Evolutionary conservation across 2,888 invertebrate genomes (phyloP).

Genomic region (Pachymerium ferrugineum): DNA sequence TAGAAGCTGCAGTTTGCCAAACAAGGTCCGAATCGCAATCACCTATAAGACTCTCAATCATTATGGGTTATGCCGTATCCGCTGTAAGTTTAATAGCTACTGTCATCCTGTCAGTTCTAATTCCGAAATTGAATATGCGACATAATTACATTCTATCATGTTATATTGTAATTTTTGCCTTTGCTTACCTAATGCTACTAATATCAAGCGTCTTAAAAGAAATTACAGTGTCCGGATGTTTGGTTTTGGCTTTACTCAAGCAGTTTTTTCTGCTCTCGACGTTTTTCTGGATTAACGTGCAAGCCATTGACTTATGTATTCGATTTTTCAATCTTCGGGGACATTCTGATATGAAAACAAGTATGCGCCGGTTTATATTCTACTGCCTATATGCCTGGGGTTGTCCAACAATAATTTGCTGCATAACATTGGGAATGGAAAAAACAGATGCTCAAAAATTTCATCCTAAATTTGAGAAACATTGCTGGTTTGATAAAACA

Average conservation of each 20-base stretch:
- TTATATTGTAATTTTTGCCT: background rate
- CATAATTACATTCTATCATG: background rate
- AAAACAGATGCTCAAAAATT: background rate
- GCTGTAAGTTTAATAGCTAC: background rate
- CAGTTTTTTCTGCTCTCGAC: background rate
- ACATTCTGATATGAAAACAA: background rate
- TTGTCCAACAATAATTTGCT: background rate
- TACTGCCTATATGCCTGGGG: background rate
- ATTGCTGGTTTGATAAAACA: background rate
- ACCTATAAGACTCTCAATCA: background rate
- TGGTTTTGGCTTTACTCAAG: background rate
- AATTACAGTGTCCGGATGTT: background rate
- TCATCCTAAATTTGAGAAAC: background rate
- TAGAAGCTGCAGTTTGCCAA: background rate
- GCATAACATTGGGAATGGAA: background rate
- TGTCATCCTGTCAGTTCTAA: background rate
- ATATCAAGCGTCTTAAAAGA: background rate
- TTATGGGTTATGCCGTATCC: background rate
- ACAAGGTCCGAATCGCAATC: background rate
- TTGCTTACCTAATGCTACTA: background rate
- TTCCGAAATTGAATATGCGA: background rate
- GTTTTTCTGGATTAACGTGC: constrained; percentile 7
- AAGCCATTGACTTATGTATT: background rate
- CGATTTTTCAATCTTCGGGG: background rate
- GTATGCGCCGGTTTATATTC: background rate